Evolutionary conservation across 2,113 vertebrate genomes (phyloP), one percentile per base, ranked within the genome.

Genomic region (Rostratula benghalensis): DNA sequence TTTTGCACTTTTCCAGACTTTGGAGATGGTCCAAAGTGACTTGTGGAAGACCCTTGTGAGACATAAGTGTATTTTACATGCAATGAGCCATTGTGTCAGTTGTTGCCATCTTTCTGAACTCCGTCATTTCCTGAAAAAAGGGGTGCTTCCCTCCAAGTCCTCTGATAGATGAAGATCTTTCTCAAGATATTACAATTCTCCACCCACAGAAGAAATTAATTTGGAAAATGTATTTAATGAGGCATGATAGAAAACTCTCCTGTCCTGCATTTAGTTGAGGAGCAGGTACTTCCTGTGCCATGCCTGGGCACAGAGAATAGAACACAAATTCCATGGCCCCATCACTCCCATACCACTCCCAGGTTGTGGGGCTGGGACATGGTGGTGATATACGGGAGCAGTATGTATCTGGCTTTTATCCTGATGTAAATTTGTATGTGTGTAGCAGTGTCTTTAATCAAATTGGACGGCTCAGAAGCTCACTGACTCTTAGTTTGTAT

Each of bases 271-370:
- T 83, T 28, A 71, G 25, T 25, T 35, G 57, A 81, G 82, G n/a
- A 91, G 41, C 35, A 81, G 41, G 50, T 45, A 13, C 28, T 74
- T 35, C 22, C n/a, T 63, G 27, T 61, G 53, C 53, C 6, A 3
- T 63, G 41, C 37, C 22, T 76, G 30, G 10, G 39, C 41, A 46
- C 45, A 31, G 45, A 56, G 6, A 61, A 31, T 11, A 18, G 5
- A 56, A 91, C 20, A 8, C 0, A 0, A 50, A 14, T 41, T 33
- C 61, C 0, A 0, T 24, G 67, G n/a, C 13, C 39, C 31, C 5
- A 3, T 68, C 43, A 61, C 4, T 6, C 14, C 35, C 53, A 60
- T 11, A 50, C 3, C 61, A 23, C 0, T 5, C 22, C 27, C 0
- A 0, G 12, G 18, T 0, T 60, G 35, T 61, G 73, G 30, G 25